Base-by-base conservation (phyloP, 2,797 vertebrate species). In the Chiroxiphia lanceolata region DNA sequence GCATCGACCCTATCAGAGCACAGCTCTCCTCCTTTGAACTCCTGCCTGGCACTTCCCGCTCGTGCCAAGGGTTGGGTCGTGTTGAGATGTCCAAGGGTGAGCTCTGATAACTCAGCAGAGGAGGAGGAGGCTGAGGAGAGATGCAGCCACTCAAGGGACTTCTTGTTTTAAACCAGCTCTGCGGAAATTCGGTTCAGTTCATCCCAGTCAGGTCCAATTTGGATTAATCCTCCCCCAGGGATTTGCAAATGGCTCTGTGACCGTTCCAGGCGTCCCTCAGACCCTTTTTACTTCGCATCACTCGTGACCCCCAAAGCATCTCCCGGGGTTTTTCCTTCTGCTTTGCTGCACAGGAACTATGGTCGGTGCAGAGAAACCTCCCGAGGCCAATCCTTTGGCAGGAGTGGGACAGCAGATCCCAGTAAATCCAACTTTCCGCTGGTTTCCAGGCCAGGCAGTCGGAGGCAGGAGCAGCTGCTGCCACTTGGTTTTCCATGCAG, bases 31-130 rank as follows among this genome's bases (percentile, higher is more conserved):
- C 53, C 74, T 79, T 61, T 83, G 38, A 83, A 33, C 59, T 36
- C 67, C 14, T 9, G 65, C 65, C 65, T 48, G 38, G 67, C 47
- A 8, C 27, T 23, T 56, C 65, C 65, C 3, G 1, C 38, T 44
- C 2, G 0, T 4, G 60, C 12, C 3, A 38, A 61, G 77, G 15
- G 18, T 8, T 44, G 10, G 1, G 60, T 10, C 3, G 1, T 14
- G 0, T 42, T 34, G 5, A 15, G 44, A 26, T 7, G 19, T 9
- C 44, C 1, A 4, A 42, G 29, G 21, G 10, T 0, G 20, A 33
- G 45, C 3, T 8, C 79, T 6, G 65, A 3, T 40, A 16, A 8
- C 25, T 26, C 26, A 1, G 27, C 65, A 19, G 54, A 44, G 38
- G 21, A 33, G 59, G 38, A 53, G 12, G 34, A 36, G 16, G 14